phyloP scores from a whole-genome alignment of 64 coral and sea anemone genomes.

The Stichodactyla helianthus region DNA sequence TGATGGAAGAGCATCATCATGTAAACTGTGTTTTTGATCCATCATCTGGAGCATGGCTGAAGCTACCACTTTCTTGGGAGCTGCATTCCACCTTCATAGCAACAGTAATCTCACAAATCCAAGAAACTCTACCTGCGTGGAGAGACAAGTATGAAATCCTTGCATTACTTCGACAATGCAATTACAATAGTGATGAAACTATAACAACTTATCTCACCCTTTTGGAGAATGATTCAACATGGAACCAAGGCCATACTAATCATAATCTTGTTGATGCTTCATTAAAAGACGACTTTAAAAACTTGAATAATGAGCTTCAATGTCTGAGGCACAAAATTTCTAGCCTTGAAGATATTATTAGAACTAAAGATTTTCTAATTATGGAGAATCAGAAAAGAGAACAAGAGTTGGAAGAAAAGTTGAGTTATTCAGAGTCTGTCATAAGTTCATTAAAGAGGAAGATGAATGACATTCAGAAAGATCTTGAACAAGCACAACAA shows the following conservation, averaged over 20 bases:
- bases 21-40: conserved; percentile 63
- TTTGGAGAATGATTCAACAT: conserved; percentile 17
- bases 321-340: neutral
- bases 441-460: conserved; percentile 58
- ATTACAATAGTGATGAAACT: conserved; percentile 68
- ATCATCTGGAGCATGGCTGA: conserved; percentile 71
- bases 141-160: conserved; percentile 64
- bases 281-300: neutral
- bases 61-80: conserved; percentile 79
- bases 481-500: conserved; percentile 41
- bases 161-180: conserved; percentile 78
- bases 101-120: conserved; percentile 27
- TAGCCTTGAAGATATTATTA: conserved; percentile 41
- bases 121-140: conserved; percentile 63
- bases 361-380: conserved; percentile 28
- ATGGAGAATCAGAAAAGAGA: conserved; percentile 41
- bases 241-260: neutral
- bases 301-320: neutral
- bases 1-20: conserved; percentile 67
- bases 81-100: conserved; percentile 36
- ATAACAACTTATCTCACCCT: conserved; percentile 65
- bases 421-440: conserved; percentile 51
- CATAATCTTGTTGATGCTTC: neutral
- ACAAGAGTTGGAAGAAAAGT: conserved; percentile 37
- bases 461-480: conserved; percentile 27